These are phyloP conservation scores for Drosophila busckii DNA, from an alignment of 1,140 invertebrate species.

Conservation along the genomic window DNA sequence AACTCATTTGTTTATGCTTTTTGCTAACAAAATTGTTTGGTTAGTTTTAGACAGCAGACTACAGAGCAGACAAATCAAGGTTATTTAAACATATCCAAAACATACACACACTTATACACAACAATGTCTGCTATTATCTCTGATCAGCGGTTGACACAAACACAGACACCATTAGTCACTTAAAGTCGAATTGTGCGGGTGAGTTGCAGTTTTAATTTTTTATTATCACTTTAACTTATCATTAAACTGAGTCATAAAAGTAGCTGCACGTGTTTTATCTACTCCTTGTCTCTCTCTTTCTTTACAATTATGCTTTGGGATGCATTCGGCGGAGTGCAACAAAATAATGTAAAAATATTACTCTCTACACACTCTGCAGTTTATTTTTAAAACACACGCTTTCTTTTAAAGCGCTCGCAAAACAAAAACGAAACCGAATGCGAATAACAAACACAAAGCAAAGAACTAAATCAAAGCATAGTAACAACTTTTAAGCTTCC, in stretches of 20 bases:
- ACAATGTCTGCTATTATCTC: neutral
- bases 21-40: conserved; percentile 54
- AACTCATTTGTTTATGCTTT: conserved; percentile 43
- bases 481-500: conserved; percentile 7
- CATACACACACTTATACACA: conserved; percentile 8
- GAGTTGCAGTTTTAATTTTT: conserved; percentile 7
- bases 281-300: conserved; percentile 11
- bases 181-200: conserved; percentile 25
- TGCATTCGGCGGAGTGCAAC: neutral
- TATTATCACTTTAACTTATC: conserved; percentile 11
- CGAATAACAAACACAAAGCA: too few species aligned
- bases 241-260: conserved; percentile 15
- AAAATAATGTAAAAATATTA: conserved; percentile 10
- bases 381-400: neutral
- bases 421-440: conserved; percentile 36
- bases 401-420: conserved; percentile 3
- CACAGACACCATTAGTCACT: conserved; percentile 20
- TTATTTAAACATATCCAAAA: conserved; percentile 10
- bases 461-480: conserved; percentile 21
- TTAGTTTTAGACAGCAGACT: conserved; percentile 34
- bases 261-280: conserved; percentile 23
- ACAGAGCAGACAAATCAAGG: conserved; percentile 40
- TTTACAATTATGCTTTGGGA: too few species aligned
- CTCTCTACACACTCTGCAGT: neutral
- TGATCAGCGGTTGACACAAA: neutral